Evolutionary conservation across 2,888 invertebrate genomes (phyloP).

Genomic region (Cheiracanthium punctorium): DNA sequence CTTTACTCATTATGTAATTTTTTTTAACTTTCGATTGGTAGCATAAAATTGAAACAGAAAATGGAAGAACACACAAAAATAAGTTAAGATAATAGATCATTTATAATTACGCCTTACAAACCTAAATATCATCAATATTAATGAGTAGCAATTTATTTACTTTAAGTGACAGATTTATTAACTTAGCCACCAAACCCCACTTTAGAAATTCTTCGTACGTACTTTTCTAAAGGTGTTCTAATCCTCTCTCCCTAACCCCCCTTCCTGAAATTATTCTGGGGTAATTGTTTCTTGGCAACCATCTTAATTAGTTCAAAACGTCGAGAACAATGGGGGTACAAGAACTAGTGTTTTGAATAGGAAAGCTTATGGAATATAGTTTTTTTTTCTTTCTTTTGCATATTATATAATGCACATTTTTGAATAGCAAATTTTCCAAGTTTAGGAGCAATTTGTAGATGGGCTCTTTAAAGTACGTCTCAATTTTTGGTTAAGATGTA

Average conservation of each 20-base stretch:
- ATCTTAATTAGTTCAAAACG: background rate
- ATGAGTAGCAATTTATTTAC: background rate
- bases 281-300: background rate
- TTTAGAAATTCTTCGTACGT: background rate
- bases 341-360: background rate
- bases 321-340: background rate
- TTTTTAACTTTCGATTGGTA: too few species aligned
- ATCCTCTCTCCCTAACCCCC: too few species aligned
- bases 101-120: too few species aligned
- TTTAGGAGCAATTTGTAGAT: background rate
- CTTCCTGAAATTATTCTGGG: background rate
- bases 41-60: too few species aligned
- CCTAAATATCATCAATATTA: background rate
- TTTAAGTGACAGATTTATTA: background rate
- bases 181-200: background rate
- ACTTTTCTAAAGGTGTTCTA: background rate
- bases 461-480: background rate
- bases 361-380: too few species aligned
- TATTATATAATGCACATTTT: too few species aligned
- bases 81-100: too few species aligned
- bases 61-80: too few species aligned
- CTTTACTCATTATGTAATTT: too few species aligned
- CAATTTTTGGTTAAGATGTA: too few species aligned
- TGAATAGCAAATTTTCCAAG: background rate
- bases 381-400: too few species aligned